Evolutionary conservation across 1,140 invertebrate species (phyloP).

Genomic region (Drosophila sechellia): DNA sequence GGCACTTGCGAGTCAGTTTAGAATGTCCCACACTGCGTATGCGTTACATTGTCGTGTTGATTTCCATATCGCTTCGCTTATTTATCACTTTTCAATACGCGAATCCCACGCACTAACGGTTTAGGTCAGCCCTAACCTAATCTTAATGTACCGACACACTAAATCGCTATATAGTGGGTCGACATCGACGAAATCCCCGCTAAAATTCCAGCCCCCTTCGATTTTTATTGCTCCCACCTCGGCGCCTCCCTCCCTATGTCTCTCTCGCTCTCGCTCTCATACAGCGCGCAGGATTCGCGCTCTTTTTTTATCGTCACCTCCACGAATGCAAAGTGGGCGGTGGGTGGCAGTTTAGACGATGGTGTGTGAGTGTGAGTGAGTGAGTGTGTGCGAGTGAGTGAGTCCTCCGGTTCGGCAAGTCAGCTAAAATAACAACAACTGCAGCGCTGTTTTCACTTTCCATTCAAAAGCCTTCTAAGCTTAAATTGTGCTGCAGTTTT

Average conservation of each 20-base stretch:
- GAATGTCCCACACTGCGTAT: constrained; percentile 22
- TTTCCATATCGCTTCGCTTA: background rate
- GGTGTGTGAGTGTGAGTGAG: background rate
- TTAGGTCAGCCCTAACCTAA: constrained; percentile 75
- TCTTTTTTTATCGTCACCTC: constrained; percentile 57
- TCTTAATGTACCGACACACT: constrained; percentile 64
- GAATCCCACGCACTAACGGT: constrained; percentile 23
- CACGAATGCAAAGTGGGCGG: constrained; percentile 15
- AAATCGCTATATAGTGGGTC: constrained; percentile 31
- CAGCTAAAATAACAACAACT: constrained; percentile 68
- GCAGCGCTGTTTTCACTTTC: constrained; percentile 70
- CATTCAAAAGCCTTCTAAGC: constrained; percentile 45
- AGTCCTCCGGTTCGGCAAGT: constrained; percentile 37
- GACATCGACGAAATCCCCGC: constrained; percentile 8
- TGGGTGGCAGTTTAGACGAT: constrained; percentile 7
- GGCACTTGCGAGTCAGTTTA: constrained; percentile 29
- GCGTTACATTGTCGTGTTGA: background rate
- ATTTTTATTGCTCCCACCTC: constrained; percentile 14
- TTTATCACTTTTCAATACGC: background rate
- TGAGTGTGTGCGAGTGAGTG: constrained; percentile 8
- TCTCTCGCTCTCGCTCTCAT: constrained; percentile 21
- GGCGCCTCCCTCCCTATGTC: background rate
- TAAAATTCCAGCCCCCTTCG: too few species aligned
- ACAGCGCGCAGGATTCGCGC: constrained; percentile 68
- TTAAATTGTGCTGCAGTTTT: constrained; percentile 19